Evolutionary conservation across 2,113 vertebrate species (phyloP).

Genomic region (Shinisaurus crocodilurus): DNA sequence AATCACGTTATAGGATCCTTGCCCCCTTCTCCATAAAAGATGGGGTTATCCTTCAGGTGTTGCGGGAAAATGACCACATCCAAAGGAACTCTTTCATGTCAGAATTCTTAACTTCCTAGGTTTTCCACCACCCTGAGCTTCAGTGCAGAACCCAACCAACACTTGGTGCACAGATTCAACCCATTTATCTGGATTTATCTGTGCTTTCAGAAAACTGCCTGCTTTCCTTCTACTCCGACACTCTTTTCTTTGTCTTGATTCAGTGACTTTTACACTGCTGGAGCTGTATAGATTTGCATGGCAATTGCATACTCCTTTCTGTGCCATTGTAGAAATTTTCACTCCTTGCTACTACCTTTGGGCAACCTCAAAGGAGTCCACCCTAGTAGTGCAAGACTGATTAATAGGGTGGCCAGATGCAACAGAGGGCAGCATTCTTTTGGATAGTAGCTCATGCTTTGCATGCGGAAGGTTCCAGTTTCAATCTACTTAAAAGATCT

Average conservation of each 20-base stretch:
- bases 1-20: background rate
- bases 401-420: background rate
- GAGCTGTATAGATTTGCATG: background rate
- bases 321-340: background rate
- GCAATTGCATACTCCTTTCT: background rate
- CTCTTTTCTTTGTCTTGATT: background rate
- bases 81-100: background rate
- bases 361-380: background rate
- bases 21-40: background rate
- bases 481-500: background rate
- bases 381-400: background rate
- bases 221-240: background rate
- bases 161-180: background rate
- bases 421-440: background rate
- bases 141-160: background rate
- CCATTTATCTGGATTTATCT: background rate
- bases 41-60: background rate
- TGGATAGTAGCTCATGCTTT: background rate
- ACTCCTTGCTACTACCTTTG: background rate
- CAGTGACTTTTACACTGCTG: background rate
- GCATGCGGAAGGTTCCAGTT: too few species aligned
- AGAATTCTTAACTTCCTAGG: background rate
- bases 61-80: background rate
- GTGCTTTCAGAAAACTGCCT: background rate
- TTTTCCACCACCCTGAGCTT: background rate